These are phyloP conservation scores for Phytoseiulus persimilis DNA, from an alignment of 2,888 invertebrate species.

Conservation along the genomic window DNA sequence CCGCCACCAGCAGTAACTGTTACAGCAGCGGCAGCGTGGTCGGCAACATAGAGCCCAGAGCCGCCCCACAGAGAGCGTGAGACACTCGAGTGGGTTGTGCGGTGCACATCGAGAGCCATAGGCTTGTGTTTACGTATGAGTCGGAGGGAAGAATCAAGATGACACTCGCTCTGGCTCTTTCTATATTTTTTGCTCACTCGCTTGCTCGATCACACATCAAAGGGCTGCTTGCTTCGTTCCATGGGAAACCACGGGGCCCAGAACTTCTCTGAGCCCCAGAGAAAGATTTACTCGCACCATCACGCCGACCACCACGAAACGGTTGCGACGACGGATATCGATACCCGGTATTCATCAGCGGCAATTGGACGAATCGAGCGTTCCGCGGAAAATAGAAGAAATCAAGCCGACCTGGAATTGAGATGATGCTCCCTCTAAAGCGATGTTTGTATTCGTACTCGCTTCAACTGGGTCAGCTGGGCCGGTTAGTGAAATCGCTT, in stretches of 20 bases:
- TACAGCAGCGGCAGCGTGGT: not conserved
- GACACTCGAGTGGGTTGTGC: not conserved
- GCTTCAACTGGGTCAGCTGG: no score
- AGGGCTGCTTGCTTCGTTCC: not conserved
- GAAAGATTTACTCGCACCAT: not conserved
- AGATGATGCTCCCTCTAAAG: no score
- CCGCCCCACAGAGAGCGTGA: not conserved
- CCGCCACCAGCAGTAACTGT: not conserved
- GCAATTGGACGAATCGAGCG: not conserved
- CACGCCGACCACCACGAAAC: not conserved
- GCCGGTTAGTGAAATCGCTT: no score
- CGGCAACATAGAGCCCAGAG: not conserved
- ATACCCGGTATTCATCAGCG: not conserved
- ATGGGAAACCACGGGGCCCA: constrained; percentile 5
- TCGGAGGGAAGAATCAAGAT: not conserved
- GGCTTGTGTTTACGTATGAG: not conserved
- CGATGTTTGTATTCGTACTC: no score
- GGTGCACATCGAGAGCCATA: not conserved
- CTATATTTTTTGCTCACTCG: not conserved
- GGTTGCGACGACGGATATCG: not conserved
- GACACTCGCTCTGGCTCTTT: not conserved
- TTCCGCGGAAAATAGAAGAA: no score
- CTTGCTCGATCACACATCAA: constrained; percentile 5
- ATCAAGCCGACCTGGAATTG: no score
- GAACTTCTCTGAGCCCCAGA: not conserved